Conservation (phyloP, 1,140 invertebrate species). For the Drosophila pandora region DNA sequence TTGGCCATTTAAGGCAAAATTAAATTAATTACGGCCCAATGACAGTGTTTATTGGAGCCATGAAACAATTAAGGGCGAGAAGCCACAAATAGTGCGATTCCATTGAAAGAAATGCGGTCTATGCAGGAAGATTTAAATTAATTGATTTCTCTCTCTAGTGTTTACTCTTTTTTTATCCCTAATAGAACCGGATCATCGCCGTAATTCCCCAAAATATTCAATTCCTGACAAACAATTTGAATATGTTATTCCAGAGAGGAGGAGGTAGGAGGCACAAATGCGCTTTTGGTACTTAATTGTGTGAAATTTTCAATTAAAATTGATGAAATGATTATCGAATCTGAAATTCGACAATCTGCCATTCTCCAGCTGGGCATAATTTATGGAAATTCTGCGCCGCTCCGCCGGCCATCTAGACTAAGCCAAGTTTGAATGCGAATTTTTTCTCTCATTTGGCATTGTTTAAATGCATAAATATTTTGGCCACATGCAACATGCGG, state of each 20-base stretch:
- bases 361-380: conserved; percentile 48
- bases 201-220: not conserved
- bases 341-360: conserved; percentile 18
- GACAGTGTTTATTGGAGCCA: conserved; percentile 18
- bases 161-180: conserved; percentile 1
- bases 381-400: conserved; percentile 59
- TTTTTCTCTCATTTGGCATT: conserved; percentile 56
- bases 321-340: conserved; percentile 63
- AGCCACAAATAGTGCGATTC: conserved; percentile 14
- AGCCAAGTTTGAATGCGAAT: conserved; percentile 18
- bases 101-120: conserved; percentile 9
- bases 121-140: not conserved
- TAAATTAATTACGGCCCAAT: conserved; percentile 33
- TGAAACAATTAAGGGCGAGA: conserved; percentile 16
- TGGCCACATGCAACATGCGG: conserved; percentile 49
- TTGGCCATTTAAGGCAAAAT: conserved; percentile 13
- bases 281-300: conserved; percentile 62
- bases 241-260: not conserved
- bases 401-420: conserved; percentile 3
- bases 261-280: not conserved
- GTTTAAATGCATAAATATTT: conserved; percentile 75
- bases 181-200: conserved; percentile 10
- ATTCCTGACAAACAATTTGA: conserved; percentile 15
- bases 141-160: not conserved
- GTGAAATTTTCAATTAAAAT: conserved; percentile 74